Base-by-base conservation (phyloP, 92 coral and sea anemone species). In the Heliopora coerulea region DNA sequence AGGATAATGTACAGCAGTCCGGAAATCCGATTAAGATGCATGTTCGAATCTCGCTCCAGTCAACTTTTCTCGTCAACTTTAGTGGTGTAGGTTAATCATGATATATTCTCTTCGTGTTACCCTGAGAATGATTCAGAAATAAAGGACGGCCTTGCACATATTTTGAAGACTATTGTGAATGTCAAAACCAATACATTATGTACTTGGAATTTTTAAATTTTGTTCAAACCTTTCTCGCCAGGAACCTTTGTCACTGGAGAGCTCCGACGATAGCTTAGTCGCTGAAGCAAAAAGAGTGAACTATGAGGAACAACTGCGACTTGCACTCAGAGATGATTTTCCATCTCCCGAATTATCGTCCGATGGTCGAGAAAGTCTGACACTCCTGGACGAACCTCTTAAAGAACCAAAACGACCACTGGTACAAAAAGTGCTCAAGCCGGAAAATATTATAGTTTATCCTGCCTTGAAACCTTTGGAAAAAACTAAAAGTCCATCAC, bases 331-430 rank as follows among this genome's bases (percentile, higher is more conserved):
- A 34, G 96, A 89, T 48, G 37, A 74, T 9, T n/a, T n/a, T n/a
- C 85, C 90, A 18, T 68, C 89, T 23, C 93, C 92, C 11, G 96
- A 86, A 37, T 81, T 65, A 12, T 40, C 41, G 56, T 75, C 65
- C 32, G 89, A 85, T 24, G 72, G 26, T 1, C 82, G 89, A 41
- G 93, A 96, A 39, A 83, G 91, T 31, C 97, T 96, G n/a, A 88
- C 93, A 49, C 82, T 82, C 66, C 61, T 88, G 27, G 86, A 85
- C 37, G 68, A 81, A 80, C 52, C n/a, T 2, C 10, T 15, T 8
- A 46, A 46, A 46, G 52, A 46, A 46, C 7, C 12, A 46, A 10
- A 10, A 46, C 2, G 18, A 67, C 58, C 54, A 24, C 58, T 0
- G 48, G 40, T 7, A n/a, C 72, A 24, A 65, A 40, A 30, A 40